Conservation (phyloP, 2,888 invertebrate genomes). For the Belgica antarctica region DNA sequence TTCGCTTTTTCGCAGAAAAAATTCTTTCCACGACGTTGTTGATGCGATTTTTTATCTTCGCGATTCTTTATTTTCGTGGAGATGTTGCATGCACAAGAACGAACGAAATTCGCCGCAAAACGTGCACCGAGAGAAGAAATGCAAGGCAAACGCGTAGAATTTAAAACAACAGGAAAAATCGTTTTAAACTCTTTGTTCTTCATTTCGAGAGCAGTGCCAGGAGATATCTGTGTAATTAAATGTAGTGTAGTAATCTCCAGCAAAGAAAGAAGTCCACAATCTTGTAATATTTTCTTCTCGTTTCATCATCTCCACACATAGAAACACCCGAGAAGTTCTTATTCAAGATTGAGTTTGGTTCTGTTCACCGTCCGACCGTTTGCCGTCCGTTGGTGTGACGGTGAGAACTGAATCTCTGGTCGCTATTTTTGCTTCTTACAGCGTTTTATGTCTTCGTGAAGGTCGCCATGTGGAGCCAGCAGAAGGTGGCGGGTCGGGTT, state of each 20-base stretch:
- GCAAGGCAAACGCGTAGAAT: not conserved
- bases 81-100: too few species aligned
- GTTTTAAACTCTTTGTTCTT: not conserved
- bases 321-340: conserved; percentile 16
- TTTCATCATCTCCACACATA: conserved; percentile 14
- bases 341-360: conserved; percentile 34
- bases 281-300: conserved; percentile 34
- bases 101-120: not conserved
- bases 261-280: conserved; percentile 42
- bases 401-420: not conserved
- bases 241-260: conserved; percentile 40
- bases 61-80: not conserved
- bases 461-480: not conserved
- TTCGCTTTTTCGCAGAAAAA: not conserved
- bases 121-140: not conserved
- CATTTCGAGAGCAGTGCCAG: conserved; percentile 19
- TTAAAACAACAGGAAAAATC: not conserved
- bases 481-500: too few species aligned
- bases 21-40: too few species aligned
- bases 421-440: not conserved
- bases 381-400: not conserved
- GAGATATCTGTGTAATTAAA: conserved; percentile 40
- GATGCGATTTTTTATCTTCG: too few species aligned
- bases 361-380: not conserved
- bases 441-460: conserved; percentile 19